Base-by-base conservation (phyloP, 2,888 invertebrate genomes). In the Chalcosyrphus nemorum region DNA sequence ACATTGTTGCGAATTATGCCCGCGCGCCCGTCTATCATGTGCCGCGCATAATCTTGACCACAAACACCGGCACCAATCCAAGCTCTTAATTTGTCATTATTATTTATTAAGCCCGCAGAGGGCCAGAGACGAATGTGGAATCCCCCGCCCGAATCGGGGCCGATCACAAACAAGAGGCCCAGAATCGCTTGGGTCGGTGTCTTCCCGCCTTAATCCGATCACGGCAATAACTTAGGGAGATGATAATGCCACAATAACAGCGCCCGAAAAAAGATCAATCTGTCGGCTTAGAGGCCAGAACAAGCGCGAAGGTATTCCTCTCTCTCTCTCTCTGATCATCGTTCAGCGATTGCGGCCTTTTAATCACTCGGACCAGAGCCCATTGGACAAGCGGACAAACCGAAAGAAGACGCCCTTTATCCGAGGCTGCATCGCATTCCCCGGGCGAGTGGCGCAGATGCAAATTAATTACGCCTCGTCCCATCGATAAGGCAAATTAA, bases 31-130 rank as follows among this genome's bases (percentile, higher is more conserved):
- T 6, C 11, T 2, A 2, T 24, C 3, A 24, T 24, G 24, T 24
- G 24, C 3, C 24, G 2, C 24, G 19, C 65, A 71, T 80, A 66
- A 68, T 50, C 78, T 52, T 47, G 68, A 43, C 32, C 77, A 82
- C n/a, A 11, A 45, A 56, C 76, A 54, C 59, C 66, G 47, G 56
- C 70, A 50, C 50, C 61, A 57, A 61, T 68, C 59, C 71, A 61
- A 80, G 74, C 78, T 84, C 84, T 84, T 85, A 85, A 85, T 85
- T 85, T 85, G 85, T 85, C 85, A 85, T 85, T 85, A 85, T 85
- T 85, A 85, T 81, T 81, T 85, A 85, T 85, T 85, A 81, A 76
- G 70, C 47, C 66, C 57, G 13, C 21, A 41, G 13, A 66, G 68
- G 35, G 75, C 52, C 45, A 52, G 81, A 81, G 65, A 75, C 41